Evolutionary conservation across 2,888 invertebrate genomes (phyloP).

Genomic region (Trachelus stipa): DNA sequence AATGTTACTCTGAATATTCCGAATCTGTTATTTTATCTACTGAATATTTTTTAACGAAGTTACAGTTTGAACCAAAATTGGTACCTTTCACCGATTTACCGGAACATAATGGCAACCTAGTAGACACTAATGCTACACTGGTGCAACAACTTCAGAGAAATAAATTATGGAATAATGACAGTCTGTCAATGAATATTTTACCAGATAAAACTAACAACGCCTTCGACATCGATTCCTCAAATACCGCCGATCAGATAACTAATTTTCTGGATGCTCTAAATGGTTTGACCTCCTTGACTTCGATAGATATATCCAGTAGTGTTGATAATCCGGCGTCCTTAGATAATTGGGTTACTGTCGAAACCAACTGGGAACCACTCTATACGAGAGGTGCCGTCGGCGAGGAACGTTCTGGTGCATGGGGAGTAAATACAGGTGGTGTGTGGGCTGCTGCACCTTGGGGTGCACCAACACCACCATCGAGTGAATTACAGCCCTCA

Average conservation of each 20-base stretch:
- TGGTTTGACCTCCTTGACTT: conserved; percentile 37
- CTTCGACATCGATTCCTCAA: conserved; percentile 48
- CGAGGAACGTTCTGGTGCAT: conserved; percentile 63
- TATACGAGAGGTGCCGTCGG: conserved; percentile 61
- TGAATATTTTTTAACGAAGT: background rate
- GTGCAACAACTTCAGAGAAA: conserved; percentile 26
- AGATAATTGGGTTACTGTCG: conserved; percentile 62
- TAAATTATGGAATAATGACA: conserved; percentile 55
- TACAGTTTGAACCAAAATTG: conserved; percentile 58
- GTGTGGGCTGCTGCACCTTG: conserved; percentile 65
- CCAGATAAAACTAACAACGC: conserved; percentile 40
- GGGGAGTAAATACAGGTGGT: conserved; percentile 63
- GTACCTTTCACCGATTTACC: conserved; percentile 63
- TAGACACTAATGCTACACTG: conserved; percentile 34
- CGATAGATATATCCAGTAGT: conserved; percentile 2
- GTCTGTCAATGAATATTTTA: conserved; percentile 47
- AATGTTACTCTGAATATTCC: background rate
- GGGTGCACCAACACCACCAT: conserved; percentile 61
- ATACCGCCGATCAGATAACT: conserved; percentile 47
- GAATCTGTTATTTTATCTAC: background rate
- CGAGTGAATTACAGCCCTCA: conserved; percentile 48
- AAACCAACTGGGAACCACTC: conserved; percentile 62
- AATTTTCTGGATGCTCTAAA: conserved; percentile 51
- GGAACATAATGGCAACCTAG: conserved; percentile 59
- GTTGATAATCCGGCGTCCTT: conserved; percentile 12